These are phyloP conservation scores for Asbolus verrucosus DNA, from an alignment of 1,140 invertebrate genomes.

Conservation along the genomic window DNA sequence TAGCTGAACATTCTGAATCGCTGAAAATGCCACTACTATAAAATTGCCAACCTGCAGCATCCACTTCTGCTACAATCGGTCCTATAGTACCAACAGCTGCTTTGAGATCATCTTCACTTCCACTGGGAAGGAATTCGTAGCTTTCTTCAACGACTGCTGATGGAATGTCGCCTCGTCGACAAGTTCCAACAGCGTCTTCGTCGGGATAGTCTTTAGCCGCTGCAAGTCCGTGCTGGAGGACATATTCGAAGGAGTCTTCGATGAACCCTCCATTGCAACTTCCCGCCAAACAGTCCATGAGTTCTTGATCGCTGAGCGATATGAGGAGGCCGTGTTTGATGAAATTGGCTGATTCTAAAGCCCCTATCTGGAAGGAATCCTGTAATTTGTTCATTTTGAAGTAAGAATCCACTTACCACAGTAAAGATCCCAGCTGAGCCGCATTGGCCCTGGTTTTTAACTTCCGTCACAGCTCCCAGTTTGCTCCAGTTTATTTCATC, in stretches of 20 bases:
- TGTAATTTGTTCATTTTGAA: not conserved
- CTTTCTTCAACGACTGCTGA: conserved; percentile 55
- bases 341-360: conserved; percentile 94
- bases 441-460: conserved; percentile 93
- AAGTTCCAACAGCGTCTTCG: conserved; percentile 62
- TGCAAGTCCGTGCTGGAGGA: conserved; percentile 77
- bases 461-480: conserved; percentile 86
- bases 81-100: conserved; percentile 78
- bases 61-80: no score
- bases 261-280: conserved; percentile 78
- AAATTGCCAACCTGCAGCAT: no score
- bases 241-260: conserved; percentile 72
- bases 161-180: conserved; percentile 4
- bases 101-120: conserved; percentile 75
- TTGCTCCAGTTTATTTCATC: conserved; percentile 85
- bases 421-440: conserved; percentile 95
- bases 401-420: conserved; percentile 67
- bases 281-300: conserved; percentile 89
- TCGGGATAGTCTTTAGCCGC: conserved; percentile 74
- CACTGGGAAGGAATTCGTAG: conserved; percentile 71
- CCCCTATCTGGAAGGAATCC: conserved; percentile 87
- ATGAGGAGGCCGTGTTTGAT: conserved; percentile 85
- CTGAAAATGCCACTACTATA: no score
- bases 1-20: no score
- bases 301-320: conserved; percentile 96